Percentiles rank a stretch among this genome's conserved stretches.
Conservation (phyloP, 2,113 vertebrate genomes). For the Laticauda laticaudata region DNA sequence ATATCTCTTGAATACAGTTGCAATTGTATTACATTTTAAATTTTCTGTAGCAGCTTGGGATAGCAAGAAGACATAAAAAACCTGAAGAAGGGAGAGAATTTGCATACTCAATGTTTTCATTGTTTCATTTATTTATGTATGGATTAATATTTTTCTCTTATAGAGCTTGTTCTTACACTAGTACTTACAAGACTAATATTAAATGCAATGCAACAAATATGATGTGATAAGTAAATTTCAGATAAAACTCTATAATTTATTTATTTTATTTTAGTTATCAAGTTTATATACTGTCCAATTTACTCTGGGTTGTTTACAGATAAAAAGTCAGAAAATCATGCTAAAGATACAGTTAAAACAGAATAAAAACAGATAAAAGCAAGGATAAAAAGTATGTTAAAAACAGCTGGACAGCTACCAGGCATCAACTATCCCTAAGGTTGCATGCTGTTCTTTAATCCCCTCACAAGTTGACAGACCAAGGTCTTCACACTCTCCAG, state of each 20-base stretch:
- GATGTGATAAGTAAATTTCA: not conserved
- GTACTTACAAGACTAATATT: not conserved
- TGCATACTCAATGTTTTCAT: not conserved
- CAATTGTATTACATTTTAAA: not conserved
- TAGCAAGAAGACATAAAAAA: not conserved
- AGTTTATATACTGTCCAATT: not conserved
- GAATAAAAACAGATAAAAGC: not conserved
- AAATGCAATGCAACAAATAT: not conserved
- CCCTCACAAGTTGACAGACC: not conserved
- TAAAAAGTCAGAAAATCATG: not conserved
- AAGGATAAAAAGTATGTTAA: not conserved
- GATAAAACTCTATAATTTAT: not conserved
- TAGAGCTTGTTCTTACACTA: not conserved
- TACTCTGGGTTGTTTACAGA: not conserved
- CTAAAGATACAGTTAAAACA: not conserved
- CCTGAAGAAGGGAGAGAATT: not conserved
- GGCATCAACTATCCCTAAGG: not conserved
- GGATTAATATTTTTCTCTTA: not conserved
- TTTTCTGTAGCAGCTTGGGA: not conserved
- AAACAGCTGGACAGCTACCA: not conserved
- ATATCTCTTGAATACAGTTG: not conserved
- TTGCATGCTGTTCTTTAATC: not conserved
- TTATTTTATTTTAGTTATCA: not conserved
- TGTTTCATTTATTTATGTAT: not conserved
- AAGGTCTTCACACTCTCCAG: too few relatives aligned